Conservation (phyloP, 2,797 vertebrate genomes). For the Callimico goeldii region DNA sequence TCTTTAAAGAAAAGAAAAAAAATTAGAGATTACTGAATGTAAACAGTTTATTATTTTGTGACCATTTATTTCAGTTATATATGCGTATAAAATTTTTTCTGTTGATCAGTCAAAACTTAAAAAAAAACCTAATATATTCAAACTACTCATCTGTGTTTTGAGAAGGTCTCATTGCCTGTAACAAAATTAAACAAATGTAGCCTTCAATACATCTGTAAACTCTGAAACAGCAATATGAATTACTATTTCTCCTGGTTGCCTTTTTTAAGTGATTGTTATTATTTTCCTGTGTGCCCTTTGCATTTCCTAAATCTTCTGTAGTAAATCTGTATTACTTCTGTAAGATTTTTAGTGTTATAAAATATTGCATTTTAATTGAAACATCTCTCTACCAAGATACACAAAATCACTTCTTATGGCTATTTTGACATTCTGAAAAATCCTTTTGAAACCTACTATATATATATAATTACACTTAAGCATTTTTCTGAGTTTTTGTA, state of each 20-base stretch:
- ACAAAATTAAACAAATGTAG: background rate
- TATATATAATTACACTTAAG: background rate
- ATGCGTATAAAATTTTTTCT: background rate
- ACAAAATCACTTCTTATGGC: background rate
- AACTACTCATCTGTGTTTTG: background rate
- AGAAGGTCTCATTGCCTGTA: background rate
- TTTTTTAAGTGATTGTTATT: background rate
- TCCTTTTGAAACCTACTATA: background rate
- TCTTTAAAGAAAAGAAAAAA: background rate
- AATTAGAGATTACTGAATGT: background rate
- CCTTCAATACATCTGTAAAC: background rate
- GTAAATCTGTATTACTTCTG: background rate
- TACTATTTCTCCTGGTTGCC: background rate
- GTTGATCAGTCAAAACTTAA: background rate
- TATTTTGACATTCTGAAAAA: slow-evolving; percentile 8
- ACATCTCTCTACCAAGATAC: background rate
- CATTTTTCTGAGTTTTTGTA: background rate
- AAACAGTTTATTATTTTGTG: background rate
- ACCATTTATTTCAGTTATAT: background rate
- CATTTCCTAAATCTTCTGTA: background rate
- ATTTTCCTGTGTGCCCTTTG: background rate
- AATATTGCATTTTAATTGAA: background rate
- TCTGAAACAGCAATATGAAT: slow-evolving; percentile 23
- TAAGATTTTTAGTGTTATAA: background rate
- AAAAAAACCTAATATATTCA: background rate